Conservation (phyloP, 53 echinoderm and acorn worm genomes). For the Pentamera pediparva region DNA sequence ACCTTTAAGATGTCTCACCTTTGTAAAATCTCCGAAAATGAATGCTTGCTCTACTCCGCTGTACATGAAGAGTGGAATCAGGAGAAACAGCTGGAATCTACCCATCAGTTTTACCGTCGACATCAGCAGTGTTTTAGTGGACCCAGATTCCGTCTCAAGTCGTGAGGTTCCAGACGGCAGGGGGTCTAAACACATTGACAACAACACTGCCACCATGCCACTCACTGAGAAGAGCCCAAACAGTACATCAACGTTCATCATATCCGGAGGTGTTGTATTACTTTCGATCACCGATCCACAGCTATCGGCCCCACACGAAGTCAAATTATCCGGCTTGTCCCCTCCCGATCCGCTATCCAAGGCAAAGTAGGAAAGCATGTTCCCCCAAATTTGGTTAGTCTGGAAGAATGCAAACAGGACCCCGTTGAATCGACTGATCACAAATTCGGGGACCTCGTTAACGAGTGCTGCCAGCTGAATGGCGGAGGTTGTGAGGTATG, state of each 20-base stretch:
- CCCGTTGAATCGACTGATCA: conserved; percentile 89
- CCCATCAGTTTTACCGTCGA: conserved; percentile 34
- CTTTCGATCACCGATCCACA: conserved; percentile 3
- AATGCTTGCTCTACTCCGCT: conserved; percentile 70
- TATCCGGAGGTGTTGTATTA: neutral
- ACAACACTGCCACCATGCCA: conserved; percentile 3
- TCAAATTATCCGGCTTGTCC: neutral
- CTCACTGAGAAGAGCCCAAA: neutral
- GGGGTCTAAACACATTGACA: neutral
- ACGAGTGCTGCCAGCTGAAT: conserved; percentile 61
- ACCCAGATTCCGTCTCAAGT: neutral
- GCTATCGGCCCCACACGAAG: neutral
- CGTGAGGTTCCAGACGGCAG: neutral
- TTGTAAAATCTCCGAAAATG: conserved; percentile 61
- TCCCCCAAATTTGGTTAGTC: conserved; percentile 64
- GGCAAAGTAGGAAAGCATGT: conserved; percentile 65
- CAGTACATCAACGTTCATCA: neutral
- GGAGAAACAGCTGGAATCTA: conserved; percentile 37
- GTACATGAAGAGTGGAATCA: conserved; percentile 52
- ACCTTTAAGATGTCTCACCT: too few relatives aligned
- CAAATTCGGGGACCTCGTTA: conserved; percentile 49
- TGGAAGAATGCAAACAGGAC: conserved; percentile 84
- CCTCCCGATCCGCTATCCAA: conserved; percentile 12
- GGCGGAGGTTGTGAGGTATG: conserved; percentile 63
- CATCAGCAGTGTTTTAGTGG: conserved; percentile 7